Conservation (phyloP, 2,797 vertebrate genomes). For the Xiphophorus birchmanni region DNA sequence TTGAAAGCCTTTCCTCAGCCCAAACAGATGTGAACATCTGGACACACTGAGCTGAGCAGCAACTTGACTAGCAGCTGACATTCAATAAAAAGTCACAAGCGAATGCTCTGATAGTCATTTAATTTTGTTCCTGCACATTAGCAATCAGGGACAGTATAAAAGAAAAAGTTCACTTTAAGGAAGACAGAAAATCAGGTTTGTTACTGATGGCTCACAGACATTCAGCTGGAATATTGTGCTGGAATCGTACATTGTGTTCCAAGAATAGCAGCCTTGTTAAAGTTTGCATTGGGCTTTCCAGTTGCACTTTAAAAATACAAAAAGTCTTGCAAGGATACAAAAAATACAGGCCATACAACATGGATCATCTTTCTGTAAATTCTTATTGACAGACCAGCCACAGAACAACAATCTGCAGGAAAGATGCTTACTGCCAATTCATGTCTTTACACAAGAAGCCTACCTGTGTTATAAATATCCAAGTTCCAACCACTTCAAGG, state of each 20-base stretch:
- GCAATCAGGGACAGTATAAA: conserved; percentile 16
- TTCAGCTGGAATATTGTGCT: conserved; percentile 28
- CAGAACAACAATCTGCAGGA: neutral
- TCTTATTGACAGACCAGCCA: neutral
- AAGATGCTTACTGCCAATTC: neutral
- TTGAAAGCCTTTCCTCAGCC: neutral
- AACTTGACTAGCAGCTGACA: neutral
- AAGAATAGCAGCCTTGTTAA: conserved; percentile 10
- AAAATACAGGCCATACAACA: neutral
- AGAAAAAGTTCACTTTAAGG: conserved; percentile 20
- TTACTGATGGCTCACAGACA: conserved; percentile 8
- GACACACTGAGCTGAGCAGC: neutral
- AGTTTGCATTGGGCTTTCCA: conserved; percentile 15
- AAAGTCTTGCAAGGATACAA: neutral
- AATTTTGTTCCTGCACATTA: conserved; percentile 49
- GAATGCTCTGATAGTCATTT: conserved; percentile 44
- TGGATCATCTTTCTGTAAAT: neutral
- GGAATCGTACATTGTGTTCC: conserved; percentile 38
- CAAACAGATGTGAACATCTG: neutral
- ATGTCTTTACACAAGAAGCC: neutral
- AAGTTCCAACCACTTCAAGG: neutral
- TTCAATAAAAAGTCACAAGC: neutral
- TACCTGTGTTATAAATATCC: neutral
- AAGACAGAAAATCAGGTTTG: conserved; percentile 13
- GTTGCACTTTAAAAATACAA: neutral